phyloP scores from a whole-genome alignment of 2,888 invertebrate genomes.

The Lordiphosa andalusiaca region DNA sequence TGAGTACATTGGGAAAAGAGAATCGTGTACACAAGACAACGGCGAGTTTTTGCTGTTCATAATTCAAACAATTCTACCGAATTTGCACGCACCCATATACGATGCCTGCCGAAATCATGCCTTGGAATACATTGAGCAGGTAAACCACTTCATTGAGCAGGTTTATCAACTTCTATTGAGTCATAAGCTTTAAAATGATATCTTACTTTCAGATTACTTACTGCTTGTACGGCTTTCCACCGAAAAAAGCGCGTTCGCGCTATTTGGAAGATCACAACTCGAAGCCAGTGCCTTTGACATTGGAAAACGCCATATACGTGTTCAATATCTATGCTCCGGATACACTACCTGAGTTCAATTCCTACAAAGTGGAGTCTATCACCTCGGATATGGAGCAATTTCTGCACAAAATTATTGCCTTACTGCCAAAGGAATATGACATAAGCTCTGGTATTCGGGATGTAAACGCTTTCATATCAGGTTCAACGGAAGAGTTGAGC shows the following conservation, averaged over 20 bases:
- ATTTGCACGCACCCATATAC: conserved; percentile 1
- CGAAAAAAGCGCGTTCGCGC: conserved; percentile 83
- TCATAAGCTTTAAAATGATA: neutral
- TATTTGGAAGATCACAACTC: conserved; percentile 84
- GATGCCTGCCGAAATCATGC: conserved; percentile 1
- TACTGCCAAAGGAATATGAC: conserved; percentile 86
- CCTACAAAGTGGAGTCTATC: conserved; percentile 87
- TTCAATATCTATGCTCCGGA: conserved; percentile 91
- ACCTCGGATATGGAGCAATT: conserved; percentile 89
- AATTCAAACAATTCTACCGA: conserved; percentile 1
- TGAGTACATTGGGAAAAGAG: neutral
- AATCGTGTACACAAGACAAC: conserved; percentile 2
- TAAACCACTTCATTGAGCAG: neutral
- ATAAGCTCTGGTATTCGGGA: conserved; percentile 84
- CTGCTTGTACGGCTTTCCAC: conserved; percentile 92
- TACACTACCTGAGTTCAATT: conserved; percentile 90
- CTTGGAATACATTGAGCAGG: conserved; percentile 7
- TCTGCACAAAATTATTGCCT: conserved; percentile 85
- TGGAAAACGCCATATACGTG: conserved; percentile 87
- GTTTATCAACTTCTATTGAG: no score
- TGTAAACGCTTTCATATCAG: conserved; percentile 86
- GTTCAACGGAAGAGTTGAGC: conserved; percentile 81
- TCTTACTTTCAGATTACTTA: conserved; percentile 81
- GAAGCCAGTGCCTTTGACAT: conserved; percentile 85
- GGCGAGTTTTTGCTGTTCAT: conserved; percentile 5